Conservation (phyloP, 2,888 invertebrate genomes). For the Thymelicus sylvestris region DNA sequence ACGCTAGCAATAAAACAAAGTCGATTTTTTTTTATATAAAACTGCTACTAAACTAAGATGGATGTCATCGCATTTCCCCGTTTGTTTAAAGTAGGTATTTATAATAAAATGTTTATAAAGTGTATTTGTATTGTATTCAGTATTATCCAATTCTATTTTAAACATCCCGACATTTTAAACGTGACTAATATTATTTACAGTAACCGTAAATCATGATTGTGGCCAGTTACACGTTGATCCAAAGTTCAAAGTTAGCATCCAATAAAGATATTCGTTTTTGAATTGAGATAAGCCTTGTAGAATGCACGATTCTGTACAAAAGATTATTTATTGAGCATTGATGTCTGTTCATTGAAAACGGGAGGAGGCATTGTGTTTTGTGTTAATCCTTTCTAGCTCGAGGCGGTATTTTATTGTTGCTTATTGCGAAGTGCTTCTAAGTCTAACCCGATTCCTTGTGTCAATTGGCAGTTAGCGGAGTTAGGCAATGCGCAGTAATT, state of each 20-base stretch:
- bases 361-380: slow-evolving; percentile 29
- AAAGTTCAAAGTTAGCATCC: slow-evolving; percentile 20
- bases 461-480: too few relatives aligned
- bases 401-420: slow-evolving; percentile 17
- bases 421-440: background rate
- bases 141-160: background rate
- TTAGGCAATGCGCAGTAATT: too few relatives aligned
- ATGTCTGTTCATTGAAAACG: slow-evolving; percentile 21
- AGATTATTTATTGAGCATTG: slow-evolving; percentile 34
- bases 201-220: background rate
- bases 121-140: too few relatives aligned
- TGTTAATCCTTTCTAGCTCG: slow-evolving; percentile 28
- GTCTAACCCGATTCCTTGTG: too few relatives aligned
- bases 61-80: too few relatives aligned
- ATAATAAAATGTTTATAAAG: too few relatives aligned
- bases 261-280: slow-evolving; percentile 27
- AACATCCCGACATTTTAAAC: background rate
- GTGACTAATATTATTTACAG: background rate
- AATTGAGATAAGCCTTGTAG: slow-evolving; percentile 23
- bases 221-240: background rate
- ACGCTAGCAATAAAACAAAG: too few relatives aligned
- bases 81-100: too few relatives aligned
- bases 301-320: slow-evolving; percentile 21
- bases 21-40: too few relatives aligned
- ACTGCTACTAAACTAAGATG: too few relatives aligned